Evolutionary conservation across 2,113 vertebrate species (phyloP), one percentile per base, ranked within the genome.

Genomic region (Amia ocellicauda): DNA sequence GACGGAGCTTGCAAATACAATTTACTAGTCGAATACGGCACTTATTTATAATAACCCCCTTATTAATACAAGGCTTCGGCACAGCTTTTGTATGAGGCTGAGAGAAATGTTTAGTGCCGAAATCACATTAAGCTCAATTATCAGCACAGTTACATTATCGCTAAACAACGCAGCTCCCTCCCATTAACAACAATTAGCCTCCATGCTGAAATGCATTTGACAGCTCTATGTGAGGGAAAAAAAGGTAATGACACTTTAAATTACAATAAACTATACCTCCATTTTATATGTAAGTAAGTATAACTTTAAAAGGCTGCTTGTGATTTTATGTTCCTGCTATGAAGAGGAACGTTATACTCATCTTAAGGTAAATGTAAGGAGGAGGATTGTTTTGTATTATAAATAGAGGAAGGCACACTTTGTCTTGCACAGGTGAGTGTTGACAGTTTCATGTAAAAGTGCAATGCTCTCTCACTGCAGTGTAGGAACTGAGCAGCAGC

Each of bases 181-280:
- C 69, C 69, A 74, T 77, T 74, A 77, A 67, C 59, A 69, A 64
- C 69, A 69, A 72, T 74, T 72, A 74, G 61, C 49, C 63, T 58
- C 58, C 69, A 49, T 60, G 63, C 36, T 50, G 64, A 55, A 74
- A 65, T 63, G 68, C 54, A 69, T 63, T 61, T 67, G 61, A 65
- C 66, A 68, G 58, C 61, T 68, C 62, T 68, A 58, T 62, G 49
- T 58, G 19, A 19, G 67, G 62, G 54, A 66, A 57, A 72, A 66
- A 57, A 72, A 61, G 68, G 67, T 68, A 68, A 77, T 74, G 64
- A 71, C 56, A 66, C 66, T 72, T 58, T 63, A 66, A 72, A 70
- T 70, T 70, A 58, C 60, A 41, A 62, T 58, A 50, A 67, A 64
- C 61, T 58, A 56, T 23, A 49, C 47, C 56, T 31, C 19, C 57